Evolutionary conservation across 2,113 vertebrate genomes (phyloP).

Genomic region (Dicrurus megarhynchus): DNA sequence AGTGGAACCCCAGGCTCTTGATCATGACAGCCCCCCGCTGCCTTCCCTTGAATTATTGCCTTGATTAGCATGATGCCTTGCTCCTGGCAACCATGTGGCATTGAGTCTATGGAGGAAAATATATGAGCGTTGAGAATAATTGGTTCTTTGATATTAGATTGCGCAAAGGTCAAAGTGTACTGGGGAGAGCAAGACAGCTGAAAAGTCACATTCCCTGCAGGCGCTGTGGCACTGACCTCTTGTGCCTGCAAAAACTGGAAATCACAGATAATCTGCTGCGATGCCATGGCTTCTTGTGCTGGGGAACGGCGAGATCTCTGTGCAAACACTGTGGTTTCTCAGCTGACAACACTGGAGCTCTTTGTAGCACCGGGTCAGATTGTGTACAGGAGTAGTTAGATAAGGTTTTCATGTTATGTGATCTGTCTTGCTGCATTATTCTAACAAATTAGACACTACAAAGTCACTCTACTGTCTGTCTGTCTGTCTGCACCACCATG

Average conservation of each 20-base stretch:
- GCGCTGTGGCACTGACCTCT: slow-evolving; percentile 23
- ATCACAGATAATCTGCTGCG: neutral
- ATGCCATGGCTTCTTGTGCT: neutral
- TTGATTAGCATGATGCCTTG: slow-evolving; percentile 43
- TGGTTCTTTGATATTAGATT: slow-evolving; percentile 54
- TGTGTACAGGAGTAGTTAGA: neutral
- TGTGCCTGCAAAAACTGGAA: slow-evolving; percentile 23
- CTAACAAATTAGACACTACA: slow-evolving; percentile 3
- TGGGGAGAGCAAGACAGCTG: slow-evolving; percentile 7
- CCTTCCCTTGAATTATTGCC: slow-evolving; percentile 27
- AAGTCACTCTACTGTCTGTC: neutral
- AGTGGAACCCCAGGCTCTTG: neutral
- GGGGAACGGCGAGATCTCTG: neutral
- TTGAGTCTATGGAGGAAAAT: slow-evolving; percentile 15
- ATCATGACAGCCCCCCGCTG: neutral
- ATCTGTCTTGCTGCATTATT: slow-evolving; percentile 32
- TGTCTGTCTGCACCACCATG: neutral
- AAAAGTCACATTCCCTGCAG: slow-evolving; percentile 59
- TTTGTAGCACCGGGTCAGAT: neutral
- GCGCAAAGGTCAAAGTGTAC: slow-evolving; percentile 34
- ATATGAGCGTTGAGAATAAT: slow-evolving; percentile 42
- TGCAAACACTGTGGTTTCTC: neutral
- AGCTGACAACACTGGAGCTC: slow-evolving; percentile 8
- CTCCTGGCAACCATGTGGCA: neutral
- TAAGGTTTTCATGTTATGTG: slow-evolving; percentile 16